Percentiles rank a stretch among this genome's conserved stretches.
These are phyloP conservation scores for Tragelaphus oryx DNA, from an alignment of 2,797 vertebrate species.

Conservation along the genomic window DNA sequence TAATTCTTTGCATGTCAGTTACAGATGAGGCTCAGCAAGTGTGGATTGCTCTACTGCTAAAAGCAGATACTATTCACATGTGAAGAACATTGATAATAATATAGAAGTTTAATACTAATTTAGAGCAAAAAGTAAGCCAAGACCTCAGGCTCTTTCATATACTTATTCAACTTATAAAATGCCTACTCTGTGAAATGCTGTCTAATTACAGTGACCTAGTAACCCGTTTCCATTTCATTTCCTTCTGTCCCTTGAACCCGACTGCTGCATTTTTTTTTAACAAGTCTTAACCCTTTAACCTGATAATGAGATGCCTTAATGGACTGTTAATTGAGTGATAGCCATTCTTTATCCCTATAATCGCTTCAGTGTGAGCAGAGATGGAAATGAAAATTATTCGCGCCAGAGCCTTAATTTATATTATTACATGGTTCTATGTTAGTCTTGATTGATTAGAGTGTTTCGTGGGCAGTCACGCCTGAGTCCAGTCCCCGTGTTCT, in stretches of 20 bases:
- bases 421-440: not conserved
- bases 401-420: not conserved
- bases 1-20: not conserved
- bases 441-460: not conserved
- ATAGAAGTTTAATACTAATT: not conserved
- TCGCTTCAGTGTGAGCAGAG: not conserved
- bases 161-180: not conserved
- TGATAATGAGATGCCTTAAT: not conserved
- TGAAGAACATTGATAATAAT: not conserved
- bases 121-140: not conserved
- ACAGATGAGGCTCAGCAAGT: not conserved
- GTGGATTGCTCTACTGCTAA: not conserved
- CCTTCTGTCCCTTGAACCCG: not conserved
- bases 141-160: not conserved
- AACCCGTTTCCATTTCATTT: not conserved
- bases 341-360: not conserved
- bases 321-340: not conserved
- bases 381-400: not conserved
- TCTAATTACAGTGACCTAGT: not conserved
- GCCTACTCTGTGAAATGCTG: not conserved
- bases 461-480: not conserved
- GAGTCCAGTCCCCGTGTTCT: no score
- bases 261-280: not conserved
- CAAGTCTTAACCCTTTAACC: slow-evolving; percentile 5
- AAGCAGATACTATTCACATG: not conserved